These are phyloP conservation scores for Spongia lamella DNA, from an alignment of 37 sponge, comb jelly and placozoan genomes.

Conservation along the genomic window DNA sequence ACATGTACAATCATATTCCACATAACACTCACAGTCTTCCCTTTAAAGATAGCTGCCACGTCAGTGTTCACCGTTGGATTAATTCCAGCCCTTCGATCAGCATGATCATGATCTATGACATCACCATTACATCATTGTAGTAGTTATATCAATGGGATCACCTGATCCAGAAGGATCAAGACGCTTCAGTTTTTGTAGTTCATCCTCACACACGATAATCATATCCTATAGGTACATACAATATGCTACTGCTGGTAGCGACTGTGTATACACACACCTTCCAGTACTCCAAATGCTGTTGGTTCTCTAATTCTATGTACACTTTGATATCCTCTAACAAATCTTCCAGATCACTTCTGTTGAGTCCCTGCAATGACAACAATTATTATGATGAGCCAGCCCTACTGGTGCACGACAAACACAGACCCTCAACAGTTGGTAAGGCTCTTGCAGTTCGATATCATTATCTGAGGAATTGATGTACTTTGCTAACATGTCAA, in stretches of 20 bases:
- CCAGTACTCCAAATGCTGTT: constrained; percentile 84
- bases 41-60: constrained; percentile 77
- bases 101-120: constrained; percentile 21
- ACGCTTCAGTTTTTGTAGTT: constrained; percentile 63
- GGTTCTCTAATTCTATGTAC: constrained; percentile 83
- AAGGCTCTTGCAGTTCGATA: constrained; percentile 90
- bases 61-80: constrained; percentile 81
- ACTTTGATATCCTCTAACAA: constrained; percentile 95
- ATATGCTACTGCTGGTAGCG: not conserved
- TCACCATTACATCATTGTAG: not conserved
- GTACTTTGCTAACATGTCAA: constrained; percentile 97
- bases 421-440: constrained; percentile 67
- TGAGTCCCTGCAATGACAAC: constrained; percentile 58
- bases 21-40: constrained; percentile 72
- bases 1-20: not conserved
- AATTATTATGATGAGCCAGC: not conserved
- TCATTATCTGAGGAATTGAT: constrained; percentile 68
- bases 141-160: not conserved
- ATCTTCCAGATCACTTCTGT: constrained; percentile 87
- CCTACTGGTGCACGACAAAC: not conserved
- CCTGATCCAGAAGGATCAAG: constrained; percentile 45
- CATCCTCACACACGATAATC: constrained; percentile 77
- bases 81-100: constrained; percentile 77
- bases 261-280: constrained; percentile 24
- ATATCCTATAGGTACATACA: constrained; percentile 52